Evolutionary conservation across 2,113 vertebrate genomes (phyloP).

Genomic region (Chaetops frenatus): DNA sequence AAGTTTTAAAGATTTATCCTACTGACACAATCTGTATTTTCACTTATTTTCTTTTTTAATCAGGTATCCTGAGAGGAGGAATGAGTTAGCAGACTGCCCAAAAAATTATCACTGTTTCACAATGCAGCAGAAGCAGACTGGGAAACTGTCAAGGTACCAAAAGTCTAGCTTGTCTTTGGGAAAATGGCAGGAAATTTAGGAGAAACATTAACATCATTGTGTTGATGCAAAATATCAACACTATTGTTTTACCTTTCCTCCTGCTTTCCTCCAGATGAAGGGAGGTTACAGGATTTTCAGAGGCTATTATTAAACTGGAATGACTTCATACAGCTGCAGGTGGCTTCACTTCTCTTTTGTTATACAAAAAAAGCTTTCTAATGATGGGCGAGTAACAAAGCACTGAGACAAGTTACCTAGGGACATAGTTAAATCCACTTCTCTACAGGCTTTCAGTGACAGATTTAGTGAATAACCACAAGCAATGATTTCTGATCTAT

Average conservation of each 20-base stretch:
- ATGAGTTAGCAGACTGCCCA: not conserved
- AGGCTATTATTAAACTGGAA: slow-evolving; percentile 21
- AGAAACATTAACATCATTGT: not conserved
- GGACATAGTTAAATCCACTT: not conserved
- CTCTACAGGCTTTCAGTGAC: not conserved
- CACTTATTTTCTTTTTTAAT: not conserved
- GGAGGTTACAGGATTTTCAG: not conserved
- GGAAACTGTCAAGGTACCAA: not conserved
- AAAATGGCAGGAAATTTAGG: not conserved
- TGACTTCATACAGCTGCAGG: slow-evolving; percentile 1
- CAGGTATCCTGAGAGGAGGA: not conserved
- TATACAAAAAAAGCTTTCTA: not conserved
- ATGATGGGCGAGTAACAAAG: not conserved
- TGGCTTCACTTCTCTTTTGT: not conserved
- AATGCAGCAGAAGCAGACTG: not conserved
- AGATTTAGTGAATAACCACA: not conserved
- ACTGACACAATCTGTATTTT: not conserved
- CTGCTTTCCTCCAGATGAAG: slow-evolving; percentile 13
- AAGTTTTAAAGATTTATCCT: not conserved
- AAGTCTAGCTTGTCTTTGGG: not conserved
- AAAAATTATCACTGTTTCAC: not conserved
- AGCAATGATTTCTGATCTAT: not conserved
- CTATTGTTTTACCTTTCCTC: slow-evolving; percentile 47
- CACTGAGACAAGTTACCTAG: not conserved
- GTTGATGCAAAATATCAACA: not conserved